Evolutionary conservation across 2,797 vertebrate species (phyloP).

Genomic region (Acanthis flammea): DNA sequence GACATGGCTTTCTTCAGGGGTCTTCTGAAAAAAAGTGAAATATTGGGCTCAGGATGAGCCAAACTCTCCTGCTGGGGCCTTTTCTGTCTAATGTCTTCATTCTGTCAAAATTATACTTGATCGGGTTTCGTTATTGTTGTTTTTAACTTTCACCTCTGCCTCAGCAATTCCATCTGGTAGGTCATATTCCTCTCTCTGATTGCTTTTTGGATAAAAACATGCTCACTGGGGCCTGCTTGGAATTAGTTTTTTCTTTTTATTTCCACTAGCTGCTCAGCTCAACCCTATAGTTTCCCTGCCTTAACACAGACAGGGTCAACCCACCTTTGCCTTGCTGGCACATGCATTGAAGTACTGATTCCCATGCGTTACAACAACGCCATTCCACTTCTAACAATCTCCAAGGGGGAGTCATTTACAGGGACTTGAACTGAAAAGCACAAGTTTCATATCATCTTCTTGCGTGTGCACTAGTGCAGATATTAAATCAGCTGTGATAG

Average conservation of each 20-base stretch:
- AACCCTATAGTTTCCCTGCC: conserved; percentile 11
- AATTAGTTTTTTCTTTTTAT: conserved; percentile 69
- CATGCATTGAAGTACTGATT: conserved; percentile 1
- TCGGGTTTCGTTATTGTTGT: conserved; percentile 38
- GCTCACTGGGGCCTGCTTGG: conserved; percentile 50
- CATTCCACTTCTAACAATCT: conserved; percentile 3
- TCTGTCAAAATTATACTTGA: conserved; percentile 53
- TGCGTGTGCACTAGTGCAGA: not conserved
- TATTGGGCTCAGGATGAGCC: not conserved
- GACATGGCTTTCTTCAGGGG: not conserved
- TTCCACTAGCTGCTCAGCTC: conserved; percentile 33
- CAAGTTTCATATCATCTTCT: not conserved
- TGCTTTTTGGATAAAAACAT: conserved; percentile 60
- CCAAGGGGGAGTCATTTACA: conserved; percentile 26
- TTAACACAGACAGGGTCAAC: conserved; percentile 31
- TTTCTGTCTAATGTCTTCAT: conserved; percentile 45
- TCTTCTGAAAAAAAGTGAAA: conserved; percentile 4
- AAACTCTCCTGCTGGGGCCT: not conserved
- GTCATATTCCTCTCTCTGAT: conserved; percentile 65
- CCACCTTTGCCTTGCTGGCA: conserved; percentile 65
- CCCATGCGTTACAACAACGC: conserved; percentile 16
- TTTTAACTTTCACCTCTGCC: conserved; percentile 57
- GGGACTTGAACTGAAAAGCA: conserved; percentile 16
- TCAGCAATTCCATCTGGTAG: conserved; percentile 66
- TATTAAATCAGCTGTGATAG: conserved; percentile 31